A percentile compares a stretch with the other conserved stretches of the same genome.
Conservation (phyloP, 2,797 vertebrate genomes). For the Periparus ater region DNA sequence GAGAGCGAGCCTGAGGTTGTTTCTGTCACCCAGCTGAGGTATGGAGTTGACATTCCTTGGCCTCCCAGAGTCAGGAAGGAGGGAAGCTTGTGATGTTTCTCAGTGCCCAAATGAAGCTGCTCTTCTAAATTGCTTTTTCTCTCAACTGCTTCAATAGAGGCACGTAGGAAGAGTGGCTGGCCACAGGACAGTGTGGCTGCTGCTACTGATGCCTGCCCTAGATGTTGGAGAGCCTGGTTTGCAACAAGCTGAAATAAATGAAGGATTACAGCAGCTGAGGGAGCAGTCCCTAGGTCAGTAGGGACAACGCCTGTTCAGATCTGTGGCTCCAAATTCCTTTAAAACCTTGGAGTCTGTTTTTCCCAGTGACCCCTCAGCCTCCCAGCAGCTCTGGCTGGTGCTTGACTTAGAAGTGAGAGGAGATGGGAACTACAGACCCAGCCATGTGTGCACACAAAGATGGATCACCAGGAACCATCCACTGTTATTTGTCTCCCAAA, state of each 20-base stretch:
- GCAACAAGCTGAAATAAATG: background rate
- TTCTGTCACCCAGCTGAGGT: background rate
- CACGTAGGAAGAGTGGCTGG: accelerated
- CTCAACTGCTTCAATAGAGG: background rate
- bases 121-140: background rate
- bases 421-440: background rate
- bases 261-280: background rate
- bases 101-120: background rate
- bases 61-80: background rate
- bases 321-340: background rate
- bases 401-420: background rate
- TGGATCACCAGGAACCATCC: background rate
- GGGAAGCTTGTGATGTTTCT: background rate
- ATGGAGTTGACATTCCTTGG: background rate
- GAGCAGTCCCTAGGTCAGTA: background rate
- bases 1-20: background rate
- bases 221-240: background rate
- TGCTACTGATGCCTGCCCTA: background rate
- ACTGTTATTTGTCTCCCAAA: background rate
- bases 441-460: accelerated
- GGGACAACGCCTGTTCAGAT: background rate
- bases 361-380: background rate
- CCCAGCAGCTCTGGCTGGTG: background rate
- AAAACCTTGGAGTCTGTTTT: background rate
- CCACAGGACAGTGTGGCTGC: background rate